These are phyloP conservation scores for Sinocyclocheilus maitianheensis DNA, from an alignment of 2,113 vertebrate species.

Conservation along the genomic window DNA sequence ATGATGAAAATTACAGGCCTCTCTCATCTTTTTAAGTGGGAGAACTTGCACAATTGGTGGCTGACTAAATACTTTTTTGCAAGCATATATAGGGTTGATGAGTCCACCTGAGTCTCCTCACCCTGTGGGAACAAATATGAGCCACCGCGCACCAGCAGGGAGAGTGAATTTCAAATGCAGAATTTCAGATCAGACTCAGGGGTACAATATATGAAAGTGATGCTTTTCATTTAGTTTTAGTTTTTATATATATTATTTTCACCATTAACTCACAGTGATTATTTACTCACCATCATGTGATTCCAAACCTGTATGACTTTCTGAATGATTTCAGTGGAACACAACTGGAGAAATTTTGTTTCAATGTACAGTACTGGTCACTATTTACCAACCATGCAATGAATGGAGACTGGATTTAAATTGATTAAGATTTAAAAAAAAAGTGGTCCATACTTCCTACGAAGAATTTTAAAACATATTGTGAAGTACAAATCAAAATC, in stretches of 20 bases:
- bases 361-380: background rate
- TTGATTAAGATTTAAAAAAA: background rate
- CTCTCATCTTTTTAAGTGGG: too few species aligned
- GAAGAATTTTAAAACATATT: too few species aligned
- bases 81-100: slow-evolving; percentile 52
- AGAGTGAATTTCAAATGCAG: slow-evolving; percentile 38
- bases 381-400: background rate
- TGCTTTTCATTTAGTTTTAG: too few species aligned
- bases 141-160: background rate
- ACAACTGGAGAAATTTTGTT: background rate
- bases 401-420: background rate
- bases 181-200: slow-evolving; percentile 23
- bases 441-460: background rate
- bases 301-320: background rate
- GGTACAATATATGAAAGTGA: background rate
- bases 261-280: background rate
- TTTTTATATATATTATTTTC: too few species aligned
- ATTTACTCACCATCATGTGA: background rate
- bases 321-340: background rate
- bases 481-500: too few species aligned
- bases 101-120: slow-evolving; percentile 52
- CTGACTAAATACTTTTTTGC: too few species aligned
- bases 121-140: slow-evolving; percentile 56
- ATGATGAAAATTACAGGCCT: too few species aligned
- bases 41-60: too few species aligned